These are phyloP conservation scores for Cynopterus brachyotis DNA, from an alignment of 2,113 vertebrate species.

Conservation along the genomic window DNA sequence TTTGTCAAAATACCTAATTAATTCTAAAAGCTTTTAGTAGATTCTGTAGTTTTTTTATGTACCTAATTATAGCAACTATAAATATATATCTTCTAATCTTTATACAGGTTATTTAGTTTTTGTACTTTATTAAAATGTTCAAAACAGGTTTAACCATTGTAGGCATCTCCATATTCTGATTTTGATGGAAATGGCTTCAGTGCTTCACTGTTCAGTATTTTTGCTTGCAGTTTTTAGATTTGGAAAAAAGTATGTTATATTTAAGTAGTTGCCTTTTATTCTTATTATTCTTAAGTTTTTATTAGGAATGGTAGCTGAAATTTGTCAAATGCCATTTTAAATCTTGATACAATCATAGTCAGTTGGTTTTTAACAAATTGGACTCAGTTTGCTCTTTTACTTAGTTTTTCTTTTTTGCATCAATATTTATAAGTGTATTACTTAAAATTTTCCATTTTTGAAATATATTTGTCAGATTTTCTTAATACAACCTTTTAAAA, in stretches of 20 bases:
- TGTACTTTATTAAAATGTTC: neutral
- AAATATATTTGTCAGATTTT: neutral
- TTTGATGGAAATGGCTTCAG: neutral
- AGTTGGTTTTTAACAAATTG: neutral
- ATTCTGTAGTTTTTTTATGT: neutral
- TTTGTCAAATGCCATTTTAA: constrained; percentile 34
- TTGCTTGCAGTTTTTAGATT: neutral
- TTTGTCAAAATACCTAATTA: neutral
- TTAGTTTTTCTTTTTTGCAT: neutral
- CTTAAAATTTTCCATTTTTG: neutral
- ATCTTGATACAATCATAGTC: neutral
- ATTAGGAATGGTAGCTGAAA: neutral
- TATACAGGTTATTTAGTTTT: neutral
- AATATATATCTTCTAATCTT: neutral
- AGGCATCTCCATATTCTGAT: neutral
- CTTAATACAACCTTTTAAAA: constrained; percentile 9
- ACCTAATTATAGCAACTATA: neutral
- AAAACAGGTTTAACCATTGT: neutral
- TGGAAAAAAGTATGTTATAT: neutral
- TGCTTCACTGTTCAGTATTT: neutral
- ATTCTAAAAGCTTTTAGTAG: neutral
- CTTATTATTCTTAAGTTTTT: constrained; percentile 18
- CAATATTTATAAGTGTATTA: neutral
- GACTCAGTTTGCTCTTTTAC: neutral
- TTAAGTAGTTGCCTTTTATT: neutral